Evolutionary conservation across 37 sponge, comb jelly and placozoan species (phyloP).

Genomic region (Mnemiopsis leidyi): DNA sequence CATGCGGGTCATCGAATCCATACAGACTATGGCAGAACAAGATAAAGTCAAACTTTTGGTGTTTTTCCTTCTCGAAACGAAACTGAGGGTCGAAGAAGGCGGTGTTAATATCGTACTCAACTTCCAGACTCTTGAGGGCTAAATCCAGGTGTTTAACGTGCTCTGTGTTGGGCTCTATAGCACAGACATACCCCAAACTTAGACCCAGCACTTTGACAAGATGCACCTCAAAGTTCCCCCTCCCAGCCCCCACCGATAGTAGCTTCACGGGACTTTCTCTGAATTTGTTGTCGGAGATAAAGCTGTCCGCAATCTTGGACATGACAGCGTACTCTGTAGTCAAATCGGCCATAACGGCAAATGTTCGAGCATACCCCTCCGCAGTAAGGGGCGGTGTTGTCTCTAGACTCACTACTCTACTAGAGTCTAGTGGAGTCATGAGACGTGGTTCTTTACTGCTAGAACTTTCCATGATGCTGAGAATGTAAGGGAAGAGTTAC

Average conservation of each 20-base stretch:
- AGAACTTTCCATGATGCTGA: too few species aligned
- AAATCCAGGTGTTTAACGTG: background rate
- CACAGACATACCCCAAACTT: background rate
- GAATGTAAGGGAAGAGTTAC: too few species aligned
- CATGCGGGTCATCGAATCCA: background rate
- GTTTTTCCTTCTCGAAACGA: background rate
- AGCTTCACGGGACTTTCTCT: background rate
- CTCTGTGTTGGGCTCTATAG: background rate
- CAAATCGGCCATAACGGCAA: background rate
- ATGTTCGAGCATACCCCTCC: background rate
- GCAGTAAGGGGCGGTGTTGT: background rate
- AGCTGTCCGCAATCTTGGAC: background rate
- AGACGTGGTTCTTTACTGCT: too few species aligned
- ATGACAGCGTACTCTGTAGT: background rate
- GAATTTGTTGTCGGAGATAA: background rate
- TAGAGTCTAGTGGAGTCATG: too few species aligned
- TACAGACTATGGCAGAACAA: background rate
- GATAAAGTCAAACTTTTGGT: background rate
- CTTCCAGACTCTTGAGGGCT: background rate
- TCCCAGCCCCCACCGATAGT: background rate
- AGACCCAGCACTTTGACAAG: background rate
- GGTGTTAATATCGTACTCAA: background rate
- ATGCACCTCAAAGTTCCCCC: conserved; percentile 4
- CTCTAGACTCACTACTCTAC: too few species aligned
- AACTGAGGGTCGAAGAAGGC: background rate